Base-by-base conservation (phyloP, 2,113 vertebrate genomes). In the Hemicordylus capensis region DNA sequence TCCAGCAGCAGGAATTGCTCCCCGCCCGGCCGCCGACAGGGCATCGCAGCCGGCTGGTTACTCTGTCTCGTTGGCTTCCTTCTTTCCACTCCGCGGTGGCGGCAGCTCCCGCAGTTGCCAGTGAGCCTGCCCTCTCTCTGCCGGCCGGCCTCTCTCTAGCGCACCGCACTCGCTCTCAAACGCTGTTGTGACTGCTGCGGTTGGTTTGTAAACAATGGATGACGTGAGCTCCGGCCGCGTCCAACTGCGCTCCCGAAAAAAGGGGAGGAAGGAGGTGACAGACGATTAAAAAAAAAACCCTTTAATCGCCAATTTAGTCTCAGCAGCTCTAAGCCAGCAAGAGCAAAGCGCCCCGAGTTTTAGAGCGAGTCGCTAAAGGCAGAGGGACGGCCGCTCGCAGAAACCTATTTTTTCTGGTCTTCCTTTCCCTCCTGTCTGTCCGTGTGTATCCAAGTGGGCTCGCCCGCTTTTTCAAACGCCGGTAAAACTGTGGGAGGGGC, bases 151-250 rank as follows among this genome's bases (percentile, higher is more conserved):
- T 9, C 58, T 26, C 17, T 12, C 37, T 14, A 24, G 58, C 61
- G 3, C 39, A 14, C 64, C 61, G 3, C 39, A 14, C 64, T 72
- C 39, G 31, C 76, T 15, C 67, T 22, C 56, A n/a, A 48, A 37
- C 76, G 76, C 67, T 20, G 67, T 51, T 22, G 76, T 61, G 46
- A 69, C 89, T 82, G 54, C 66, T 87, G 86, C 74, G 81, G 81
- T 96, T 88, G 90, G 96, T 97, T 97, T 98, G 97, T 98, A 97
- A 98, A 98, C 97, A 98, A 98, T 96, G 95, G 97, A 9, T 97
- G 96, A 98, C 97, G 97, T 89, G 85, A 15, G 82, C 76, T 22
- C 3, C 80, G 58, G 95, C 94, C 91, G 74, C 31, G 80, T 92
- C 96, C 97, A 97, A 97, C 72, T 20, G 37, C 4, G 1, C 10